phyloP scores from a whole-genome alignment of 2,113 vertebrate species.

The Setophaga petechia region DNA sequence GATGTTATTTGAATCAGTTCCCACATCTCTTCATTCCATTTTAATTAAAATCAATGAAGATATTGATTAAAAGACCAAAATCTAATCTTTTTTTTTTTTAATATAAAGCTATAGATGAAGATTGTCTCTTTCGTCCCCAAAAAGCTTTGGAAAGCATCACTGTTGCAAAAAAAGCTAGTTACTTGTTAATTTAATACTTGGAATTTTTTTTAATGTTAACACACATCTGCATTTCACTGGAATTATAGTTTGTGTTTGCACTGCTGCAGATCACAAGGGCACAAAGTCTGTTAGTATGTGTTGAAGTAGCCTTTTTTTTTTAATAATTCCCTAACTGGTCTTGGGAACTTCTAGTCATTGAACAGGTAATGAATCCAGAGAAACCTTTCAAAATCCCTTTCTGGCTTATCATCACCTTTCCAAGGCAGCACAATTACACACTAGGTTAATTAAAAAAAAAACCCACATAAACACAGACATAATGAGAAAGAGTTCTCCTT shows the following conservation, averaged over 20 bases:
- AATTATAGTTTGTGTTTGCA: not conserved
- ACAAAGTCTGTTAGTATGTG: not conserved
- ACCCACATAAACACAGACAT: too few species aligned
- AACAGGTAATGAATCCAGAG: not conserved
- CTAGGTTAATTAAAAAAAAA: not conserved
- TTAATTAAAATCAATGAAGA: conserved; percentile 34
- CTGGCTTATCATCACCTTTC: not conserved
- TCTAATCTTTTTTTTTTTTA: not conserved
- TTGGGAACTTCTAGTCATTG: not conserved
- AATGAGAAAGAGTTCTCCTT: not conserved
- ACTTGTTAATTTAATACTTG: not conserved
- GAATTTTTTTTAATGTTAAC: not conserved
- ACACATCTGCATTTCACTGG: not conserved
- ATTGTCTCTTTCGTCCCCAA: not conserved
- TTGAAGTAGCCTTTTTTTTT: not conserved
- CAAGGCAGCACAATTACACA: not conserved
- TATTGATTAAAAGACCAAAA: conserved; percentile 31
- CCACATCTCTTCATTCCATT: not conserved
- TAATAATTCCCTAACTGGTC: not conserved
- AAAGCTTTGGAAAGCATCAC: not conserved
- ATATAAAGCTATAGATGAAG: not conserved
- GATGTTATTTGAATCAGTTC: conserved; percentile 25
- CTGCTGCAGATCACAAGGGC: not conserved
- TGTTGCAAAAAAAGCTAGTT: not conserved
- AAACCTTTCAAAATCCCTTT: not conserved